Base-by-base conservation (phyloP, 2,888 invertebrate genomes). In the Antheraea assamensis region DNA sequence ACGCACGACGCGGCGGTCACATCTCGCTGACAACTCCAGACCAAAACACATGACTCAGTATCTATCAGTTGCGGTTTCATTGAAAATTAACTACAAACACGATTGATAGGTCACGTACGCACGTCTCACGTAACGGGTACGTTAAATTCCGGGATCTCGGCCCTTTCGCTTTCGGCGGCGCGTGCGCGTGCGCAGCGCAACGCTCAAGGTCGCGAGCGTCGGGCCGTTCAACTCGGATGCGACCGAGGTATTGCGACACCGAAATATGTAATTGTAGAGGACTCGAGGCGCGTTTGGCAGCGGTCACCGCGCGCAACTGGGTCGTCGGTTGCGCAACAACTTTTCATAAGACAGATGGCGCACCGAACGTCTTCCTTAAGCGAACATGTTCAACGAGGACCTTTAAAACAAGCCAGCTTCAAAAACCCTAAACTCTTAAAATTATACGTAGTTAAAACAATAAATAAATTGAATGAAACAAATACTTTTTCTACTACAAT, bases 161-260 rank as follows among this genome's bases (percentile, higher is more conserved):
- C 88, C 93, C 93, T 93, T 94, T 94, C 93, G 92, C 94, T 93
- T 93, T 92, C 92, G 86, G 89, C 86, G 81, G 87, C 90, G 91
- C 90, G 91, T 89, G 88, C 85, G 86, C 87, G 91, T 89, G 88
- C 85, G 86, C 87, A 85, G 86, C 91, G 92, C 91, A 92, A 91
- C 87, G 80, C 89, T 88, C 94, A 94, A 94, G 94, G 94, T 93
- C 94, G 93, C 87, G 91, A 92, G 93, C 90, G 93, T 91, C 87
- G 91, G 92, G 93, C 90, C 94, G 91, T 94, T 94, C 94, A 94
- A 94, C 94, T 94, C 94, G 94, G 94, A 94, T 94, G 94, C 93
- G 92, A 92, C 92, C 90, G 88, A 83, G 88, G 78, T 81, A 89
- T 94, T 94, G 94, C 94, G 93, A 93, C 94, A 94, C 90, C 89